phyloP scores from a whole-genome alignment of 2,797 vertebrate genomes.

The Urosaurus nigricauda region DNA sequence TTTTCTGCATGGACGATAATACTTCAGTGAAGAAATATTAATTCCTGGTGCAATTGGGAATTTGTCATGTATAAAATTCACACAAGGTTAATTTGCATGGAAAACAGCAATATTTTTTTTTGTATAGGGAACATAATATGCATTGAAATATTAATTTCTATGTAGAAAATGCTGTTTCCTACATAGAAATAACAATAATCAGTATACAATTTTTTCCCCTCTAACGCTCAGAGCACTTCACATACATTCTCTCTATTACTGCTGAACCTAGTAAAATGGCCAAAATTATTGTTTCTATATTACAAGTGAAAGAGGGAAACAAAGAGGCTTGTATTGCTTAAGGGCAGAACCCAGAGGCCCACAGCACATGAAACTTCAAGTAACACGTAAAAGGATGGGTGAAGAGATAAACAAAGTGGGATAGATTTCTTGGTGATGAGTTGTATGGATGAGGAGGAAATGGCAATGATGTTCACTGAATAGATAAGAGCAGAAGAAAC shows the following conservation, averaged over 20 bases:
- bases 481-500: too few relatives aligned
- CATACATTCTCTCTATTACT: neutral
- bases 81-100: too few relatives aligned
- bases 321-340: neutral
- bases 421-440: neutral
- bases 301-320: neutral
- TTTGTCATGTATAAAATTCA: too few relatives aligned
- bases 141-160: too few relatives aligned
- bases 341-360: neutral
- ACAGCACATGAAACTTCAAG: too few relatives aligned
- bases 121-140: too few relatives aligned
- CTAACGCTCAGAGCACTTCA: neutral
- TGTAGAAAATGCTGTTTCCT: too few relatives aligned
- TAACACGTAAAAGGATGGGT: neutral
- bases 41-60: too few relatives aligned
- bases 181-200: neutral
- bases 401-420: neutral
- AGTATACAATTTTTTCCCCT: neutral
- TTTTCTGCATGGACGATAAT: too few relatives aligned
- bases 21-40: too few relatives aligned
- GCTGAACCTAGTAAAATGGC: neutral
- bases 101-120: too few relatives aligned
- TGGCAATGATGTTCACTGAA: neutral
- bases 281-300: slow-evolving; percentile 3
- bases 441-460: neutral